A percentile compares a stretch with the other conserved stretches of the same genome.
phyloP scores from a whole-genome alignment of 1,140 invertebrate genomes.

The Drosophila mayri region DNA sequence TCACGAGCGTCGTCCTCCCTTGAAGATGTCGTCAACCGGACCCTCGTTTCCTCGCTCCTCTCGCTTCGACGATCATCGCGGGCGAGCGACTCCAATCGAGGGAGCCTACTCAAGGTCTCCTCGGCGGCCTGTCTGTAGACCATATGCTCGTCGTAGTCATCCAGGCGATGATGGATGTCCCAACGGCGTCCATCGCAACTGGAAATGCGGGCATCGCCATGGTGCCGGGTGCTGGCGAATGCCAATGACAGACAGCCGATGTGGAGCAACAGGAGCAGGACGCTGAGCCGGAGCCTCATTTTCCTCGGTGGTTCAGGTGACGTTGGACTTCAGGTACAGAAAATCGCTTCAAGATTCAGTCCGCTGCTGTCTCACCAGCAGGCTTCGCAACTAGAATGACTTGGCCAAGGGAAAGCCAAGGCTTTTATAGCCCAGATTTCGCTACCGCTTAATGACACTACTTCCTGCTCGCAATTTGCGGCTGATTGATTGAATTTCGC shows the following conservation, averaged over 20 bases:
- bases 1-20: constrained; percentile 3
- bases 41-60: constrained; percentile 9
- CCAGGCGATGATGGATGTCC: constrained; percentile 25
- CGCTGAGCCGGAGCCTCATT: constrained; percentile 60
- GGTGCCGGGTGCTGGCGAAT: constrained; percentile 13
- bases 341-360: constrained; percentile 22
- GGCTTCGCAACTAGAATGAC: constrained; percentile 57
- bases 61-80: constrained; percentile 25
- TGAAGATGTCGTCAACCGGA: constrained; percentile 1
- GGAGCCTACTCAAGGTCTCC: not conserved
- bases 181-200: constrained; percentile 19
- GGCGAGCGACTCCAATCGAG: not conserved
- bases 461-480: constrained; percentile 62
- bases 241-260: constrained; percentile 38
- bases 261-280: constrained; percentile 54
- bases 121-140: constrained; percentile 63
- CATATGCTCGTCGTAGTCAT: constrained; percentile 68
- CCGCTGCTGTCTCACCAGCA: constrained; percentile 43
- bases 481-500: constrained; percentile 82
- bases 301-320: not conserved
- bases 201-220: not conserved
- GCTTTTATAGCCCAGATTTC: constrained; percentile 58
- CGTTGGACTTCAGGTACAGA: constrained; percentile 28
- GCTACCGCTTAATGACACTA: not conserved
- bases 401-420: not conserved